Evolutionary conservation across 1,140 invertebrate species (phyloP).

Genomic region (Drosophila ambigua): DNA sequence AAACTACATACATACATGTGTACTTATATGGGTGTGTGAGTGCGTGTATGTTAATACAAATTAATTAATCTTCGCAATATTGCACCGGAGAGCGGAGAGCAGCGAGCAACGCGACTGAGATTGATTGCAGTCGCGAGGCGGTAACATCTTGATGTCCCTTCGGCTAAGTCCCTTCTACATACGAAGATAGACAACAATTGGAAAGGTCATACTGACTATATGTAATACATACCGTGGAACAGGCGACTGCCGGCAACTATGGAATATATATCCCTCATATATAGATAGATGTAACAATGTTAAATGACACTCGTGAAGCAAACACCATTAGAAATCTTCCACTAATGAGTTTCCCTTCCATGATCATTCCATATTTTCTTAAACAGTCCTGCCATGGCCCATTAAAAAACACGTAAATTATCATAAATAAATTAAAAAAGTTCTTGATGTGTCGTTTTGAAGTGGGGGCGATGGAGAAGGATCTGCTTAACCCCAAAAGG

Average conservation of each 20-base stretch:
- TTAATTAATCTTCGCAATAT: conserved; percentile 77
- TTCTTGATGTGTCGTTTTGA: conserved; percentile 78
- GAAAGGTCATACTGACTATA: too few species aligned
- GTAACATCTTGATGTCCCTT: conserved; percentile 11
- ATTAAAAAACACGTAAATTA: conserved; percentile 73
- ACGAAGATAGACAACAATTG: too few species aligned
- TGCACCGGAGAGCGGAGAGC: conserved; percentile 40
- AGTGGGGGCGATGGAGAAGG: conserved; percentile 10
- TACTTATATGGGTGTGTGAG: conserved; percentile 3
- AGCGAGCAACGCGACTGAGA: conserved; percentile 50
- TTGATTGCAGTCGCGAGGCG: conserved; percentile 60
- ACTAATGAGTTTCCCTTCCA: background rate
- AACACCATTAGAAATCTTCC: conserved; percentile 9
- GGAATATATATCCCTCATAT: too few species aligned
- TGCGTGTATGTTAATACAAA: conserved; percentile 71
- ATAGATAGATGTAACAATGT: too few species aligned
- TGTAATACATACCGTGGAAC: too few species aligned
- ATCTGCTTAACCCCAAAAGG: conserved; percentile 37
- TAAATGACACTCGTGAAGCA: too few species aligned
- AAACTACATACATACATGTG: background rate
- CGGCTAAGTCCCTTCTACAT: conserved; percentile 2
- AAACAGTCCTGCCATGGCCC: conserved; percentile 40
- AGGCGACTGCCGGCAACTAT: too few species aligned
- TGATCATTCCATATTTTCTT: conserved; percentile 14
- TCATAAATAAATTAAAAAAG: conserved; percentile 83